Percentiles rank a stretch among this genome's conserved stretches.
Conservation (phyloP, 2,888 invertebrate species). For the Anagyrus pseudococci region DNA sequence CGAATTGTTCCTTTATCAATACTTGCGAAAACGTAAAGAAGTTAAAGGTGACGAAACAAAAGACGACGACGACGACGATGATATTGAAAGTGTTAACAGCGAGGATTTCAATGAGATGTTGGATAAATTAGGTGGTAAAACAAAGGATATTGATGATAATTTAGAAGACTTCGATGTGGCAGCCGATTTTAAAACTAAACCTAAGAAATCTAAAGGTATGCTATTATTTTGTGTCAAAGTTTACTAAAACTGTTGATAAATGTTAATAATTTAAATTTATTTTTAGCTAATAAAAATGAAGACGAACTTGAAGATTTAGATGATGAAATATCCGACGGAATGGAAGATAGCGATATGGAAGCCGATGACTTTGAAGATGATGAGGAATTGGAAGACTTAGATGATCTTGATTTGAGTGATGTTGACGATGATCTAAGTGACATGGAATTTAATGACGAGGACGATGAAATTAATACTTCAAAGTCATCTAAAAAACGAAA, state of each 20-base stretch:
- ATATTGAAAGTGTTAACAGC: slow-evolving; percentile 60
- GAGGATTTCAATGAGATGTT: slow-evolving; percentile 65
- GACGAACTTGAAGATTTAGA: slow-evolving; percentile 41
- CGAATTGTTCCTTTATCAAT: slow-evolving; percentile 84
- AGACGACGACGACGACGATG: slow-evolving; percentile 60
- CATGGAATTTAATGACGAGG: slow-evolving; percentile 58
- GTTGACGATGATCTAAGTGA: slow-evolving; percentile 62
- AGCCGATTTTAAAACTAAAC: slow-evolving; percentile 56
- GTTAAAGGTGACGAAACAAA: slow-evolving; percentile 45
- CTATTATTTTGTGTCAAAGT: too few species aligned
- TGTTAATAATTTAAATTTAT: neutral
- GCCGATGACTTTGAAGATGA: slow-evolving; percentile 17
- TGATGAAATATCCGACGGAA: slow-evolving; percentile 37
- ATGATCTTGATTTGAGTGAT: slow-evolving; percentile 50
- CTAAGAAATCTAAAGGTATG: slow-evolving; percentile 54
- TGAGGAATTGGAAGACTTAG: slow-evolving; percentile 43
- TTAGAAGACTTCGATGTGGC: slow-evolving; percentile 68
- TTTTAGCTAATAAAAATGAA: slow-evolving; percentile 38
- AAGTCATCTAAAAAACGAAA: slow-evolving; percentile 33
- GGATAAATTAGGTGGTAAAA: slow-evolving; percentile 57
- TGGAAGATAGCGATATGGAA: slow-evolving; percentile 43
- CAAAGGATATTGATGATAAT: slow-evolving; percentile 67
- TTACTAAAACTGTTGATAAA: neutral
- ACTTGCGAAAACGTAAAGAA: slow-evolving; percentile 48
- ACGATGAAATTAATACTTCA: slow-evolving; percentile 43